phyloP scores from a whole-genome alignment of 2,888 invertebrate species.

The Drosophila rubida region DNA sequence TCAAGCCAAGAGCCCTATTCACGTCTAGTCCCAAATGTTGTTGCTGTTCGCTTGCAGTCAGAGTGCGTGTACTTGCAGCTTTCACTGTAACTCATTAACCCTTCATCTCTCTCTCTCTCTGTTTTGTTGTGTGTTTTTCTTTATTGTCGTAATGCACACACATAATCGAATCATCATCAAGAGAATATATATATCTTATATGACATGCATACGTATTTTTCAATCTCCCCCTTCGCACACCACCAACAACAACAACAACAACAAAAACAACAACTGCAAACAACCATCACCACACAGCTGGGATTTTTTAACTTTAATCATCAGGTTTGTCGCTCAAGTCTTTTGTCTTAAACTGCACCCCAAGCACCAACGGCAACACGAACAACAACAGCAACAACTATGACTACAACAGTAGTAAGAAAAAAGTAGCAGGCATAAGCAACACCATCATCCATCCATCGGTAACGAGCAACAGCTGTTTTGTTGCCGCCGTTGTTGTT shows the following conservation, averaged over 20 bases:
- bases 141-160: conserved; percentile 35
- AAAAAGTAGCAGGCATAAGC: conserved; percentile 16
- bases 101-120: conserved; percentile 35
- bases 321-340: conserved; percentile 85
- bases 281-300: conserved; percentile 70
- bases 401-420: conserved; percentile 23
- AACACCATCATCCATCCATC: conserved; percentile 37
- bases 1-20: conserved; percentile 2
- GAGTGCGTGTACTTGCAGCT: conserved; percentile 31
- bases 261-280: conserved; percentile 21
- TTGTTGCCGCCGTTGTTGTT: conserved; percentile 18
- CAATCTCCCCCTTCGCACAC: conserved; percentile 29
- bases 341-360: conserved; percentile 78
- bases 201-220: conserved; percentile 26
- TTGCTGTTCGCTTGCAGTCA: background rate
- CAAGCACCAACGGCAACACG: conserved; percentile 8
- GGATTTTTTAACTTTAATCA: conserved; percentile 84
- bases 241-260: conserved; percentile 27
- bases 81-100: conserved; percentile 62
- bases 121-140: background rate
- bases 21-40: background rate
- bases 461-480: conserved; percentile 46
- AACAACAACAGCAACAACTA: conserved; percentile 18
- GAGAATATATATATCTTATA: conserved; percentile 6
- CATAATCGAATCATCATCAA: conserved; percentile 24